Conservation (phyloP, 2,888 invertebrate species). For the Drosophila dives region DNA sequence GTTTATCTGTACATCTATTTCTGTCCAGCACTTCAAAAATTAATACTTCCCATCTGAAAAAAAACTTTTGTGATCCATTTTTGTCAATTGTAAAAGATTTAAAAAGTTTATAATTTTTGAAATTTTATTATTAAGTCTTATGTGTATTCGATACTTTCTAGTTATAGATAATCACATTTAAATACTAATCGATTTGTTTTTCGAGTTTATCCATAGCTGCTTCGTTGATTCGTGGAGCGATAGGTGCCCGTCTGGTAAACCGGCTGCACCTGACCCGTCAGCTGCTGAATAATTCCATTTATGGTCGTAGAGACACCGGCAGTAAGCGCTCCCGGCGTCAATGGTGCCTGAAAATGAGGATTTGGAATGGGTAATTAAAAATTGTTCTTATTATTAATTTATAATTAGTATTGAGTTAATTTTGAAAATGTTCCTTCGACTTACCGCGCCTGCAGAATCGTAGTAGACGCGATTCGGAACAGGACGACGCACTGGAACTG, state of each 20-base stretch:
- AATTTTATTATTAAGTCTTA: neutral
- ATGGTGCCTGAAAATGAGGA: conserved; percentile 61
- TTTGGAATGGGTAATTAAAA: neutral
- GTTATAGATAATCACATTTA: conserved; percentile 37
- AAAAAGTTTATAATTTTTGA: neutral
- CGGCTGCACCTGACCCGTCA: conserved; percentile 81
- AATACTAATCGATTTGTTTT: conserved; percentile 13
- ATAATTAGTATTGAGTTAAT: neutral
- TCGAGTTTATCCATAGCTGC: conserved; percentile 57
- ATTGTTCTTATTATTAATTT: neutral
- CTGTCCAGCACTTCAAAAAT: neutral
- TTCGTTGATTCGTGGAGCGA: conserved; percentile 52
- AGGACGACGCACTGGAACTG: conserved; percentile 64
- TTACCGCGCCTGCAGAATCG: conserved; percentile 80
- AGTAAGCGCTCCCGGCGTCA: conserved; percentile 80
- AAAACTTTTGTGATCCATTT: neutral
- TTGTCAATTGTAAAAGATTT: neutral
- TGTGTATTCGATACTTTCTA: conserved; percentile 22
- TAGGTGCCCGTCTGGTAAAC: conserved; percentile 74
- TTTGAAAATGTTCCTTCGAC: conserved; percentile 8
- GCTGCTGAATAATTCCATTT: conserved; percentile 83
- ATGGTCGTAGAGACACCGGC: conserved; percentile 83
- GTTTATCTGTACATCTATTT: neutral
- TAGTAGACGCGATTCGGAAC: conserved; percentile 72
- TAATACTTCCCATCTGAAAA: neutral